These are phyloP conservation scores for Drosophila burlai DNA, from an alignment of 1,140 invertebrate species.

Conservation along the genomic window DNA sequence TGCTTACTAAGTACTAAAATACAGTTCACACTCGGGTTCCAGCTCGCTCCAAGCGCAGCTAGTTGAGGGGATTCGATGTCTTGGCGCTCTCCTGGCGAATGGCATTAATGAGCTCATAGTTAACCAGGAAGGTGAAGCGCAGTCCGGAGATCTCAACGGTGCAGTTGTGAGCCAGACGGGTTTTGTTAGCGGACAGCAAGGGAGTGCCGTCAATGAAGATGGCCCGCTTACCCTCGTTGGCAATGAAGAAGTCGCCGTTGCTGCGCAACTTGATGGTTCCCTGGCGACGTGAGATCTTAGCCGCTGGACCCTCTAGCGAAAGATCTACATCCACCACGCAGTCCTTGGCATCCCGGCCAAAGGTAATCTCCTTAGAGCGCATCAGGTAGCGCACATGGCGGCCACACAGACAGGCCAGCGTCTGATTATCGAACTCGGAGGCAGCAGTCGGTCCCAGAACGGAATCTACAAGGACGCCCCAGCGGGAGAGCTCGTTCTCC, in stretches of 20 bases:
- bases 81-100: slow-evolving; percentile 93
- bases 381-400: slow-evolving; percentile 97
- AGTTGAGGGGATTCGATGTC: slow-evolving; percentile 86
- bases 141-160: slow-evolving; percentile 97
- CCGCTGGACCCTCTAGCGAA: slow-evolving; percentile 94
- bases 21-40: slow-evolving; percentile 21
- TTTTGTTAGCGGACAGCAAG: slow-evolving; percentile 93
- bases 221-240: slow-evolving; percentile 97
- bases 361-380: slow-evolving; percentile 97
- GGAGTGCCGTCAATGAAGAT: slow-evolving; percentile 97
- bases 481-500: slow-evolving; percentile 95
- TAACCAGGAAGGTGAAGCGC: slow-evolving; percentile 96
- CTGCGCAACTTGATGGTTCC: slow-evolving; percentile 95
- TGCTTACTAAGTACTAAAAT: slow-evolving; percentile 56
- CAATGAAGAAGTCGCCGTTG: slow-evolving; percentile 97
- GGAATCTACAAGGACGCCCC: slow-evolving; percentile 97
- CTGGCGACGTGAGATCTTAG: slow-evolving; percentile 94
- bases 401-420: slow-evolving; percentile 96
- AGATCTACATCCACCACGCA: slow-evolving; percentile 97
- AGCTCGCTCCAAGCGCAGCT: slow-evolving; percentile 22
- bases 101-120: slow-evolving; percentile 95
- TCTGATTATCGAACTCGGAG: slow-evolving; percentile 95
- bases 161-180: slow-evolving; percentile 95
- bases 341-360: slow-evolving; percentile 95
- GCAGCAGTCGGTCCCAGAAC: slow-evolving; percentile 92